Evolutionary conservation across 1,140 invertebrate species (phyloP), one percentile per base, ranked within the genome.

Genomic region (Drosophila guanche): DNA sequence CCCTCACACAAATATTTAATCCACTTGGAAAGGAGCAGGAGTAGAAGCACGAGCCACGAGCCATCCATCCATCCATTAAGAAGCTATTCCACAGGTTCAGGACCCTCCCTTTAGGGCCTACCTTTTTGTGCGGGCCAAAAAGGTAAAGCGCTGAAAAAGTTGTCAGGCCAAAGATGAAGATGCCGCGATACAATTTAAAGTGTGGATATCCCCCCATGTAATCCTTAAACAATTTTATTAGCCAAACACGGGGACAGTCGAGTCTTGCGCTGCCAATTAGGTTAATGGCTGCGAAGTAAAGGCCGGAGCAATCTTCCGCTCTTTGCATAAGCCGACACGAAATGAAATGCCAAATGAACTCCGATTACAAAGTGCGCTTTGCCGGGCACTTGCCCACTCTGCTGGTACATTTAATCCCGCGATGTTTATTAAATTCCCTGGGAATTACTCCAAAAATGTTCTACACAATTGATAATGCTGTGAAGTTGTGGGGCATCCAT

Each of bases 201-300:
- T 20, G 16, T 20, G 1, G 16, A 20, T 63, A 72, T 76, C 52
- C 33, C 78, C 52, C 33, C 78, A 42, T 78, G 78, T 83, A 78
- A 79, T 83, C 66, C 62, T 43, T 40, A 63, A 83, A 72, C 78
- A 88, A 88, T 88, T 76, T 83, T 78, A 78, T 83, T 86, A 78
- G 66, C 45, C 59, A 42, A 33, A 45, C 22, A 29, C 37, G 22
- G 55, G 47, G 20, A 29, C 37, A 16, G 55, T 43, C 37, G n/a
- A n/a, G n/a, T n/a, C n/a, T n/a, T n/a, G 5, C 27, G 33, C 16
- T 69, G 69, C 66, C 84, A 86, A 88, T 88, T 86, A 86, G 78
- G 74, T 68, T 86, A 88, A 86, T 86, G 83, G 66, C 42, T 60
- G 48, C 61, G 47, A 63, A 41, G 58, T 7, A 27, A 50, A 37